A percentile compares a stretch with the other conserved stretches of the same genome.
Evolutionary conservation across 2,113 vertebrate genomes (phyloP).

Genomic region (Gambusia holbrooki): DNA sequence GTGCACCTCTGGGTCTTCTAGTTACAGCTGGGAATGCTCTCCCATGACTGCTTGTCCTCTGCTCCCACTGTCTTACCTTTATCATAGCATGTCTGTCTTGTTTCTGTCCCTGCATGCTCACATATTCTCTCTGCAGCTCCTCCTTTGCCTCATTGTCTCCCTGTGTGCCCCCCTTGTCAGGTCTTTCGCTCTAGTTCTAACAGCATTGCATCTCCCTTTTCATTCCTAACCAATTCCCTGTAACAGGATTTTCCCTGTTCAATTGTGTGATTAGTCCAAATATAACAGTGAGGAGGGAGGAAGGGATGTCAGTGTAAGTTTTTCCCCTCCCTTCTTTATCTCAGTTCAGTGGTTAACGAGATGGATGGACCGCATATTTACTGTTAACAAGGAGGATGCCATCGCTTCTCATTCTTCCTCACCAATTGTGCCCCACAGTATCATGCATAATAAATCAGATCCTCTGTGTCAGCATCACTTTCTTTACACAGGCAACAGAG

Average conservation of each 20-base stretch:
- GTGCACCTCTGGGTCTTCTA: conserved; percentile 44
- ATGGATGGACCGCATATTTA: conserved; percentile 62
- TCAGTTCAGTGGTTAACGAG: conserved; percentile 58
- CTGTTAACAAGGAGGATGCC: conserved; percentile 65
- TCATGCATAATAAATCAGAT: conserved; percentile 67
- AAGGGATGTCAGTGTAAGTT: conserved; percentile 11
- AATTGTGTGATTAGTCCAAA: conserved; percentile 52
- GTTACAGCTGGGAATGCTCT: conserved; percentile 23
- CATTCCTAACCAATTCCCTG: conserved; percentile 46
- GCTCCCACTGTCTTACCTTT: conserved; percentile 51
- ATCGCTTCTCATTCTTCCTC: conserved; percentile 49
- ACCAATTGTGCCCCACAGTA: conserved; percentile 49
- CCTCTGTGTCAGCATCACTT: conserved; percentile 42
- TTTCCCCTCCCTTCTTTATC: conserved; percentile 47
- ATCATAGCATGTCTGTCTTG: conserved; percentile 19
- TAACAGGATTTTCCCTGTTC: conserved; percentile 48
- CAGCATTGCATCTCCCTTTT: conserved; percentile 41
- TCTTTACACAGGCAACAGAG: conserved; percentile 47
- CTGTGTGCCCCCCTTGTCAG: neutral
- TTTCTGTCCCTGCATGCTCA: neutral
- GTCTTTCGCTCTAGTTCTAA: conserved; percentile 18
- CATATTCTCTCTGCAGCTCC: neutral
- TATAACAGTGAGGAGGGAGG: conserved; percentile 11
- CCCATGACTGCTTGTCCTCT: conserved; percentile 38
- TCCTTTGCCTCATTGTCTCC: neutral